These are phyloP conservation scores for Andricus curvator DNA, from an alignment of 2,888 invertebrate genomes.

Conservation along the genomic window DNA sequence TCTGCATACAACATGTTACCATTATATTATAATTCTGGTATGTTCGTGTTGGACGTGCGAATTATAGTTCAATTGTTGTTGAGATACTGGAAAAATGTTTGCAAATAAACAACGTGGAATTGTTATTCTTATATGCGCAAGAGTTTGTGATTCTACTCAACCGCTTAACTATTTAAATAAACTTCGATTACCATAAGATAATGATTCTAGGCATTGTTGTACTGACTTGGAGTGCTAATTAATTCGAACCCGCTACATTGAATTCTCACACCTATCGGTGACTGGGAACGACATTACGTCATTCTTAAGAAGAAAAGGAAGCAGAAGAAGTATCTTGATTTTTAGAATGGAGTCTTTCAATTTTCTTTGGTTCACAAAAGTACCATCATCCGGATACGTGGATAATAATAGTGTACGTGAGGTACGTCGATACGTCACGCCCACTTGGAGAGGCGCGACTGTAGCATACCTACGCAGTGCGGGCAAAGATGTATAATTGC, in stretches of 20 bases:
- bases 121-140: not conserved
- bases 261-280: too few relatives aligned
- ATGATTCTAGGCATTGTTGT: too few relatives aligned
- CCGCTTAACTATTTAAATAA: not conserved
- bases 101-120: not conserved
- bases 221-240: too few relatives aligned
- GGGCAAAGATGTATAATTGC: conserved; percentile 78
- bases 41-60: not conserved
- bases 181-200: too few relatives aligned
- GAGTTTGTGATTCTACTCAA: not conserved
- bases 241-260: too few relatives aligned
- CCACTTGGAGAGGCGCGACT: conserved; percentile 28
- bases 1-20: not conserved
- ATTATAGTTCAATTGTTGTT: not conserved
- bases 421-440: conserved; percentile 32
- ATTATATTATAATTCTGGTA: conserved; percentile 7
- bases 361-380: conserved; percentile 23
- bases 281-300: not conserved
- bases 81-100: not conserved
- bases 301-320: not conserved
- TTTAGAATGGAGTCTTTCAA: not conserved
- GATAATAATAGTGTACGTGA: conserved; percentile 34
- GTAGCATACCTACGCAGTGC: conserved; percentile 56
- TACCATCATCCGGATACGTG: conserved; percentile 25
- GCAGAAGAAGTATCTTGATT: not conserved